Base-by-base conservation (phyloP, 2,888 invertebrate species). In the Saturnia japonica region DNA sequence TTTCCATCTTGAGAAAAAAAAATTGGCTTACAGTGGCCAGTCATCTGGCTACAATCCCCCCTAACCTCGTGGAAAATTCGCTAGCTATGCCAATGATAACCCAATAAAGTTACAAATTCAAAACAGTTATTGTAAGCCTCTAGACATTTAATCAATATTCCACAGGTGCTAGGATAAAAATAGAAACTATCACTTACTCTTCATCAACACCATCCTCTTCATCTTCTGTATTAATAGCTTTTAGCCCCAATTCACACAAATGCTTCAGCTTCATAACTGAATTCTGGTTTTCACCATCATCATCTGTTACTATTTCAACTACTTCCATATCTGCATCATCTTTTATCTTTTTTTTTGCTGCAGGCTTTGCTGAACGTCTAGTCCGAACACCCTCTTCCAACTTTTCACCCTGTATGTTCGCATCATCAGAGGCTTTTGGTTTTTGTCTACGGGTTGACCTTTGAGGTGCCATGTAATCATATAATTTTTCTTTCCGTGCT, bases 401-500 rank as follows among this genome's bases (percentile, higher is more conserved):
- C 78, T 95, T 96, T 78, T 96, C 94, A 82, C 57, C 6, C 6
- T 60, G 57, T 28, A 96, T 96, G 34, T 95, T 96, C 40, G 96
- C 87, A 67, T 96, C 95, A 85, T 96, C 96, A 11, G 95, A 94
- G 6, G 19, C 47, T 4, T 96, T 96, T 11, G 96, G 96, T 82
- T 96, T 96, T 70, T 96, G 95, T 70, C 95, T 94, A 7, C 96
- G 91, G 0, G 91, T 90, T 12, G 88, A 74, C 22, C 93, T 79
- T 71, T 89, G 89, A 1, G 87, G 82, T 4, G 91, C 82, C 1
- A 79, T 77, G 77, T 95, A 94, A 78, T 95, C 95, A 78, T 96
- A 96, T 0, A 95, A 95, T 77, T 96, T 96, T 83, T 96, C 96
- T 82, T 96, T 96, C 19, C 96, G 93, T 0, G 96, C 96, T 78